phyloP scores from a whole-genome alignment of 2,888 invertebrate species.

The Lochmaea crataegi region DNA sequence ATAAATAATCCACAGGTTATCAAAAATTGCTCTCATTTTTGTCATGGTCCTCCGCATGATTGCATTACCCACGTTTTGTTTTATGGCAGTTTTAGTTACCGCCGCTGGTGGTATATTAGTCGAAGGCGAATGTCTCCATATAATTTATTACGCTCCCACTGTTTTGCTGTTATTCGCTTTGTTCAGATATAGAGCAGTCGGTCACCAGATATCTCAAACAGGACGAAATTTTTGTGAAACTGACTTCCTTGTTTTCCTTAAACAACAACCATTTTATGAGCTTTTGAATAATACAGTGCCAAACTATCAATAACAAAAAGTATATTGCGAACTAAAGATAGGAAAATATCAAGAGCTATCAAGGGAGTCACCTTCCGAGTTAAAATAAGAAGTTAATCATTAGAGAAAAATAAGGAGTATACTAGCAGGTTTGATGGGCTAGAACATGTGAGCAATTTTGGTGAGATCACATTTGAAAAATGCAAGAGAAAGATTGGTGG shows the following conservation, averaged over 20 bases:
- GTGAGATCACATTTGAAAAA: too few relatives aligned
- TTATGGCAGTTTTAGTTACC: constrained; percentile 6
- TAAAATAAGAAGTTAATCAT: too few relatives aligned
- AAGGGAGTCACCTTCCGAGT: too few relatives aligned
- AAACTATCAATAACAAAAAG: too few relatives aligned
- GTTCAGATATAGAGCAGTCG: constrained; percentile 1
- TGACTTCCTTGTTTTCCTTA: background rate
- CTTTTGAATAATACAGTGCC: background rate
- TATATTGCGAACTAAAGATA: too few relatives aligned
- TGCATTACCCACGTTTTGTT: constrained; percentile 15
- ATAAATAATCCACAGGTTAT: too few relatives aligned
- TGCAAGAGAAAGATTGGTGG: too few relatives aligned
- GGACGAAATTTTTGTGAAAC: background rate
- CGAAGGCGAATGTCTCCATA: constrained; percentile 14
- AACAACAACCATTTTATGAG: background rate
- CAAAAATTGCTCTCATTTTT: constrained; percentile 4
- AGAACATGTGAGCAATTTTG: too few relatives aligned
- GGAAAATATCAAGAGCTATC: too few relatives aligned
- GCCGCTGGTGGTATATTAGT: constrained; percentile 4
- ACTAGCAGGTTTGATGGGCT: too few relatives aligned
- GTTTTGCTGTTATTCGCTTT: constrained; percentile 23
- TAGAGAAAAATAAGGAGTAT: too few relatives aligned
- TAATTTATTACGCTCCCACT: constrained; percentile 26
- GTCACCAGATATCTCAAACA: background rate
- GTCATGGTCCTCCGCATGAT: background rate